phyloP scores from a whole-genome alignment of 1,140 invertebrate genomes.

The Drepana arcuata region DNA sequence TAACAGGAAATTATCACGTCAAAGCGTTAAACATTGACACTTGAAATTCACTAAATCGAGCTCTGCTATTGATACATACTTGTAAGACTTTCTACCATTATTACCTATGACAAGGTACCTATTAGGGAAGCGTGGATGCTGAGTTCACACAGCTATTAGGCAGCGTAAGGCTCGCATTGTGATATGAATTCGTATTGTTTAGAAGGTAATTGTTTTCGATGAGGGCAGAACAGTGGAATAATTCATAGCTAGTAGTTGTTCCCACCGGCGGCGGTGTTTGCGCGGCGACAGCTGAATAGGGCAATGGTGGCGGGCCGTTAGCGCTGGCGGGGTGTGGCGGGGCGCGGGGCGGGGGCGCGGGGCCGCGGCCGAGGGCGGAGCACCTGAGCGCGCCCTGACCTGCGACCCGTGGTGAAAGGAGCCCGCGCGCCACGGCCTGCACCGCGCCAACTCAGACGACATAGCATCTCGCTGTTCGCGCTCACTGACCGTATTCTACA shows the following conservation, averaged over 20 bases:
- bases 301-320: conserved; percentile 49
- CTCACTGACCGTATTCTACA: conserved; percentile 39
- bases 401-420: conserved; percentile 67
- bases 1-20: conserved; percentile 48
- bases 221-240: conserved; percentile 48
- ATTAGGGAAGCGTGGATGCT: neutral
- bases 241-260: conserved; percentile 59
- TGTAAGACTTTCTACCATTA: conserved; percentile 7
- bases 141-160: conserved; percentile 47
- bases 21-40: conserved; percentile 14
- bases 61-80: conserved; percentile 4
- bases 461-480: conserved; percentile 37
- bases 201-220: conserved; percentile 63
- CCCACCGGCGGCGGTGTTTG: conserved; percentile 45
- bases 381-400: conserved; percentile 68
- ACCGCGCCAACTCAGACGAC: conserved; percentile 29
- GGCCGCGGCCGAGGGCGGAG: conserved; percentile 56
- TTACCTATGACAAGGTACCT: no score
- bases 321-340: conserved; percentile 20
- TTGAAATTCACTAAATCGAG: conserved; percentile 5
- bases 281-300: conserved; percentile 64
- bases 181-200: conserved; percentile 65
- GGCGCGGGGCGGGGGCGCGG: conserved; percentile 15
- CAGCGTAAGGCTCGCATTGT: conserved; percentile 55
- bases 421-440: conserved; percentile 47